Percentiles rank a stretch among this genome's conserved stretches.
These are phyloP conservation scores for Notolepis coatsorum DNA, from an alignment of 2,797 vertebrate species.

Conservation along the genomic window DNA sequence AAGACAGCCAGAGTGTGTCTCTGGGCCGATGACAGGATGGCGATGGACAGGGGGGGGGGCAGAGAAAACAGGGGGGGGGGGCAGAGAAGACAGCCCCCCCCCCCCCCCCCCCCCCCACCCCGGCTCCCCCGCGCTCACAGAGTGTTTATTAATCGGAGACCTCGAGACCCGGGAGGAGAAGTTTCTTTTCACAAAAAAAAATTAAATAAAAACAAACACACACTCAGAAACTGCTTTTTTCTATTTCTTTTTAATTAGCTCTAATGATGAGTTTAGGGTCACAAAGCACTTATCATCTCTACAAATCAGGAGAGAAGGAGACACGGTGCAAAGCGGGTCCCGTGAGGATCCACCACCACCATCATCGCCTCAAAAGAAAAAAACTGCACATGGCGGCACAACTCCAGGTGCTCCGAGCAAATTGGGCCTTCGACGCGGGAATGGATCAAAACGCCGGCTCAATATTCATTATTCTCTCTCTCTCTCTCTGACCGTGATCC, in stretches of 20 bases:
- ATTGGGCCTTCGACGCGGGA: constrained; percentile 94
- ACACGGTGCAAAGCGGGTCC: constrained; percentile 75
- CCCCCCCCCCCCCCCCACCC: too few relatives aligned
- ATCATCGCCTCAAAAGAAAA: constrained; percentile 93
- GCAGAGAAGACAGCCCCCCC: too few relatives aligned
- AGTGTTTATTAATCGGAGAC: constrained; percentile 88
- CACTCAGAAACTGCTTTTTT: constrained; percentile 36
- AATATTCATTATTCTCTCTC: constrained; percentile 97
- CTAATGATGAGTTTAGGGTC: constrained; percentile 78
- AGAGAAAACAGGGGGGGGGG: constrained; percentile 66
- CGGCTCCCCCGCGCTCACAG: constrained; percentile 58
- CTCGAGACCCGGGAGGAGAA: constrained; percentile 75
- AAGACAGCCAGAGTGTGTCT: constrained; percentile 66
- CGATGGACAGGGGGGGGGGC: constrained; percentile 48
- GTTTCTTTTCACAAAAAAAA: constrained; percentile 50
- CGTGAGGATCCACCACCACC: constrained; percentile 93
- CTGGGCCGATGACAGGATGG: constrained; percentile 67
- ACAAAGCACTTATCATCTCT: constrained; percentile 80
- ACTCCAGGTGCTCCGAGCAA: constrained; percentile 96
- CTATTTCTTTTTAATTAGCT: constrained; percentile 72
- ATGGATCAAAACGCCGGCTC: constrained; percentile 96
- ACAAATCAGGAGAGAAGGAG: constrained; percentile 76
- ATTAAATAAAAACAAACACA: constrained; percentile 15
- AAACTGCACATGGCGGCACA: constrained; percentile 84
- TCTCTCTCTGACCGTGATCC: constrained; percentile 92